A percentile compares a stretch with the other conserved stretches of the same genome.
Conservation (phyloP, 2,888 invertebrate genomes). For the Pharmacophagus antenor region DNA sequence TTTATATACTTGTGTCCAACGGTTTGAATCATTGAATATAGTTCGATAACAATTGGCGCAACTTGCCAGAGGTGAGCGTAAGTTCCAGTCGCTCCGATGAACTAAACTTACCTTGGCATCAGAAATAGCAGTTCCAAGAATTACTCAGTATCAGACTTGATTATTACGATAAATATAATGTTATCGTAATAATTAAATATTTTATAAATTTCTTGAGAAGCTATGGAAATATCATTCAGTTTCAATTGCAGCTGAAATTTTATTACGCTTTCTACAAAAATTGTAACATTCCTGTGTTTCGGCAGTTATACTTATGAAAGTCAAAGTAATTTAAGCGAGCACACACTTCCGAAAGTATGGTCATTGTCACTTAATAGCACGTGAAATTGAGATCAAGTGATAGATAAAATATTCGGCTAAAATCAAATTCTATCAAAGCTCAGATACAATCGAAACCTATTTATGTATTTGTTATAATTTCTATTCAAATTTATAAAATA, state of each 20-base stretch:
- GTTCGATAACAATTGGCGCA: constrained; percentile 25
- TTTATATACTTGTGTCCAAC: constrained; percentile 6
- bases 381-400: too few relatives aligned
- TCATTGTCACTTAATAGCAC: too few relatives aligned
- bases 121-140: constrained; percentile 10
- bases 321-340: too few relatives aligned
- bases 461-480: not conserved
- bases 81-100: constrained; percentile 36
- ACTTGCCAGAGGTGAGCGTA: constrained; percentile 29
- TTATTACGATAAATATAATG: not conserved
- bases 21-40: constrained; percentile 25
- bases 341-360: too few relatives aligned
- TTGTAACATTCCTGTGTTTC: too few relatives aligned
- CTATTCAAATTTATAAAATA: not conserved
- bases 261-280: too few relatives aligned
- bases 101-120: not conserved
- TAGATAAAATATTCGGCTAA: not conserved
- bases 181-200: not conserved
- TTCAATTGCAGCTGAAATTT: too few relatives aligned
- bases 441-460: not conserved
- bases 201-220: too few relatives aligned
- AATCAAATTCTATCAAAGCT: not conserved
- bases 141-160: not conserved
- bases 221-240: too few relatives aligned
- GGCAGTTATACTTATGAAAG: too few relatives aligned